Base-by-base conservation (phyloP, 2,113 vertebrate genomes). In the Rhipidura dahli region DNA sequence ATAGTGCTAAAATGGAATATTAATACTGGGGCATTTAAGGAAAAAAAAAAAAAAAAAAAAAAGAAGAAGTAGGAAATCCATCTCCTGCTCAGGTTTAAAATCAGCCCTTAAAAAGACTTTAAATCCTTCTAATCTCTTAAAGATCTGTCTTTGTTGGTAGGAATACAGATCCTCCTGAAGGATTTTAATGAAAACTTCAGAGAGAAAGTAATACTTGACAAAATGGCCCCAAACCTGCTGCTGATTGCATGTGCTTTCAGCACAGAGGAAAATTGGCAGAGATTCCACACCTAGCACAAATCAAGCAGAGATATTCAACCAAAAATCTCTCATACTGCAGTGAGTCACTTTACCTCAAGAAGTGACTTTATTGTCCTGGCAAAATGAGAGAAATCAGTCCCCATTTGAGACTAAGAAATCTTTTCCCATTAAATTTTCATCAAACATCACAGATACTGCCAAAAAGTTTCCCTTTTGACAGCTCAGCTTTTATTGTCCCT, bases 391-490 rank as follows among this genome's bases (percentile, higher is more conserved):
- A 73, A 94, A 83, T 82, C 44, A 76, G 35, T 45, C 30, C 24
- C 19, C 44, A 10, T 88, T 69, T 65, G 70, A 88, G 57, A 76
- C 37, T 40, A 18, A 59, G 40, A 72, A 72, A 76, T 69, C 22
- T 61, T 87, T 90, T 79, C 30, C 42, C n/a, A 54, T 86, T 90
- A 88, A 60, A 37, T 28, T 90, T 90, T 63, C 30, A 63, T 70
- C 4, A 16, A 73, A 90, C 23, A 54, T 42, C 42, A 72, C 9
- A 81, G 21, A 73, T 20, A 39, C 23, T 28, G 23, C 42, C 40
- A 83, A 56, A 92, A 90, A 90, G 33, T 73, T 89, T 81, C 27
- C 66, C 20, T 90, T 90, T 81, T 73, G 63, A 92, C 21, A 70
- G 35, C 51, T 77, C 79, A 90, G 59, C 54, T 86, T 80, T 90